Evolutionary conservation across 2,888 invertebrate genomes (phyloP).

Genomic region (Vandiemenella viatica): DNA sequence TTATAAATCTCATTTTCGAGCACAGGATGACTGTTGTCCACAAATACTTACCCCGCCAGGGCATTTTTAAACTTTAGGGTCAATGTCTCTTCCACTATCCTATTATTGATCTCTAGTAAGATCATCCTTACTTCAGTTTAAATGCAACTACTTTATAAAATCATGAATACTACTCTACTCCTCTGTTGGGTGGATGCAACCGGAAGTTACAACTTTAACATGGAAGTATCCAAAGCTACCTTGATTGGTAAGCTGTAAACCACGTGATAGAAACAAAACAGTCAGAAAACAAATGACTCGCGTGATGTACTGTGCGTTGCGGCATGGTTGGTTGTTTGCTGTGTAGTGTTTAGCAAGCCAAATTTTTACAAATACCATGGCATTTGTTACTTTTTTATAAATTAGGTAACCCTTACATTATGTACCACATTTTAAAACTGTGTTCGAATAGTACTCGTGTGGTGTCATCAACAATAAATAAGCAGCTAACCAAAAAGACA

Average conservation of each 20-base stretch:
- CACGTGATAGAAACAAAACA: slow-evolving; percentile 10
- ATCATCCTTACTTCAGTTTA: slow-evolving; percentile 57
- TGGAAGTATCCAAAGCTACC: slow-evolving; percentile 3
- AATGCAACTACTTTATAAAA: slow-evolving; percentile 9
- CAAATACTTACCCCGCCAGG: slow-evolving; percentile 72
- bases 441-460: background rate
- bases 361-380: too few species aligned
- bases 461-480: background rate
- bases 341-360: too few species aligned
- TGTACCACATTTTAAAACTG: background rate
- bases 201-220: slow-evolving; percentile 13
- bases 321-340: too few species aligned
- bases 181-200: slow-evolving; percentile 13
- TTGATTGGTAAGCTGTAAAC: slow-evolving; percentile 7
- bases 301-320: too few species aligned
- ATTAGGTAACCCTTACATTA: too few species aligned
- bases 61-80: slow-evolving; percentile 92
- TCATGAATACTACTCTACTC: slow-evolving; percentile 13
- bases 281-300: too few species aligned
- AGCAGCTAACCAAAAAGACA: background rate
- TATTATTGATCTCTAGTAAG: slow-evolving; percentile 96
- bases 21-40: background rate
- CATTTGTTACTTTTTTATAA: too few species aligned
- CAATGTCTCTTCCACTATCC: slow-evolving; percentile 94
- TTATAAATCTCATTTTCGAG: background rate